Base-by-base conservation (phyloP, 1,140 invertebrate genomes). In the Papilio machaon region DNA sequence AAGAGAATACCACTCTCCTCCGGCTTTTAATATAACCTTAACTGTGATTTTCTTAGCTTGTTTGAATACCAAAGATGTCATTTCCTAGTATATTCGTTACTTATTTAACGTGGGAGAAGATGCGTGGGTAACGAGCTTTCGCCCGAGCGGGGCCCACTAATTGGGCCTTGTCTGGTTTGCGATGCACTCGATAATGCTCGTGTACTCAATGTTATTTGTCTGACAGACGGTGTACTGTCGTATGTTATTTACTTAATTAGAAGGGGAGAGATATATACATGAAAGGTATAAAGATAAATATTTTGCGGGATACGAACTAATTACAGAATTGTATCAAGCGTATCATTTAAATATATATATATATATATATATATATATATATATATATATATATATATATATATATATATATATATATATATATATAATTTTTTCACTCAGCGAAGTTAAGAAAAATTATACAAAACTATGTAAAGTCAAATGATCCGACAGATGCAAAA, bases 181-280 rank as follows among this genome's bases (percentile, higher is more conserved):
- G 64, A 70, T 70, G 64, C 64, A 70, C 64, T 70, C 64, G 64
- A 70, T 70, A 70, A 70, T 70, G 64, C 64, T 70, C 23, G 60
- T 70, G 35, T 10, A 70, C 11, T 70, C 30, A 35, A 35, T 15
- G 38, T 43, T 43, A 43, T 11, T 35, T 35, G 23, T 64, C 11
- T 70, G 64, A 17, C 30, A 70, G 64, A 70, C 13, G 64, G 38
- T 70, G 64, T 23, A 23, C 60, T 23, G 60, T 64, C 23, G 60
- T 67, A 35, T 67, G 30, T 70, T 38, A 35, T 70, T 70, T 67
- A 10, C 10, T 67, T 70, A 35, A 70, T 70, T 70, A 35, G 64
- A 70, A 70, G 64, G 64, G 13, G 30, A 70, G 11, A 30, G 10
- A 13, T 19, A 64, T 23, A 64, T 30, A 52, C 49, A 4, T 17